phyloP scores from a whole-genome alignment of 2,797 vertebrate genomes.

The Myiotriccus ornatus region DNA sequence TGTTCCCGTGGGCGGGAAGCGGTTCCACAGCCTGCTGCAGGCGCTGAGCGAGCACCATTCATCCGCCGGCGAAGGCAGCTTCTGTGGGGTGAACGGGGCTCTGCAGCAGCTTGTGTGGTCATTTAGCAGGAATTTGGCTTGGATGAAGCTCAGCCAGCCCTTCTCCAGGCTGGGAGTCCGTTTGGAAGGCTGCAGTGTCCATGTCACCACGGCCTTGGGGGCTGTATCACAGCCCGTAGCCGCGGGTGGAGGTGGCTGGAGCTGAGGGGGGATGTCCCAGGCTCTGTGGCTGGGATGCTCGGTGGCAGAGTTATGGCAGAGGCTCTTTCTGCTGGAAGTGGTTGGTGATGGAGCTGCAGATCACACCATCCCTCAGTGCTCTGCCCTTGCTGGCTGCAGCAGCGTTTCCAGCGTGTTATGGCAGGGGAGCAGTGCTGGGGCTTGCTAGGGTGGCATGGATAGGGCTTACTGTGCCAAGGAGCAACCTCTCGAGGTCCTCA shows the following conservation, averaged over 20 bases:
- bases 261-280: neutral
- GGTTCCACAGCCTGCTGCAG: neutral
- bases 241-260: neutral
- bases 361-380: fast-evolving
- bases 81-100: neutral
- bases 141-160: neutral
- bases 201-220: fast-evolving
- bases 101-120: neutral
- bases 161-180: neutral
- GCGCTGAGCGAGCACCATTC: neutral
- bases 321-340: neutral
- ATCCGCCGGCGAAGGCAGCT: neutral
- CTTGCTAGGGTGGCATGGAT: neutral
- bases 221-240: neutral
- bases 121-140: neutral
- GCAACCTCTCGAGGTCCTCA: neutral
- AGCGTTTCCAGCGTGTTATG: neutral
- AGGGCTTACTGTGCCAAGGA: neutral
- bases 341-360: neutral
- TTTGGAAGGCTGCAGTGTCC: neutral
- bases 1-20: constrained; percentile 24
- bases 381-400: neutral
- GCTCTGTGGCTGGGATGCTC: neutral
- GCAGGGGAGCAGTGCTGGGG: neutral
- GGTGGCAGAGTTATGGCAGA: neutral